Base-by-base conservation (phyloP, 2,113 vertebrate genomes). In the Sinosuthora webbiana region DNA sequence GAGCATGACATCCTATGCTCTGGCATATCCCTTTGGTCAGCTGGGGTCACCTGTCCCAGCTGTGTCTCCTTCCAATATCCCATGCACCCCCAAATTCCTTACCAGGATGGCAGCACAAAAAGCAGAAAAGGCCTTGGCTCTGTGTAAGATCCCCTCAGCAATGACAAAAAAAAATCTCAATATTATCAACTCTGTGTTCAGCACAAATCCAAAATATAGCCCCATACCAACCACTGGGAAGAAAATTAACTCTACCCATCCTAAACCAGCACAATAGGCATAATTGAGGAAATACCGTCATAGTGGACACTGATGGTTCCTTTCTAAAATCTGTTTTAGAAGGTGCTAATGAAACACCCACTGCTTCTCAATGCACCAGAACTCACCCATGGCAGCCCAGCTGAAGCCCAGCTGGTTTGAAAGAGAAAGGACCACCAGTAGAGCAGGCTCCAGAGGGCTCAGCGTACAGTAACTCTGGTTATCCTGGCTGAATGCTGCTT, bases 61-160 rank as follows among this genome's bases (percentile, higher is more conserved):
- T 69, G 15, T 62, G 47, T 69, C 41, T 49, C 41, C 49, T 83
- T 31, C 35, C 79, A 83, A 5, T 6, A 27, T 42, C 15, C 21
- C 30, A 19, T 7, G 15, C 19, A 33, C 2, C 15, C 37, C 20
- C 37, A 65, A 14, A 12, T 13, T 41, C 42, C 50, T 56, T 16
- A 28, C 23, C n/a, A 53, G n/a, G 0, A 0, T 10, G 5, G 69
- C 39, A 68, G 35, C 42, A 55, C 4, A 4, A 69, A 62, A 62
- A 62, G 25, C 25, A 83, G 31, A 35, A 55, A 55, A 76, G 31
- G 12, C 52, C 35, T 65, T 37, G 35, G 22, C 31, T 57, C 41
- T 76, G 12, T 62, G 35, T 21, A 16, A 70, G 13, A 10, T 10
- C 10, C 17, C 18, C 49, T 63, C 35, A 63, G 31, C 79, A 77